phyloP scores from a whole-genome alignment of 2,113 vertebrate genomes.

The Pandion haliaetus region DNA sequence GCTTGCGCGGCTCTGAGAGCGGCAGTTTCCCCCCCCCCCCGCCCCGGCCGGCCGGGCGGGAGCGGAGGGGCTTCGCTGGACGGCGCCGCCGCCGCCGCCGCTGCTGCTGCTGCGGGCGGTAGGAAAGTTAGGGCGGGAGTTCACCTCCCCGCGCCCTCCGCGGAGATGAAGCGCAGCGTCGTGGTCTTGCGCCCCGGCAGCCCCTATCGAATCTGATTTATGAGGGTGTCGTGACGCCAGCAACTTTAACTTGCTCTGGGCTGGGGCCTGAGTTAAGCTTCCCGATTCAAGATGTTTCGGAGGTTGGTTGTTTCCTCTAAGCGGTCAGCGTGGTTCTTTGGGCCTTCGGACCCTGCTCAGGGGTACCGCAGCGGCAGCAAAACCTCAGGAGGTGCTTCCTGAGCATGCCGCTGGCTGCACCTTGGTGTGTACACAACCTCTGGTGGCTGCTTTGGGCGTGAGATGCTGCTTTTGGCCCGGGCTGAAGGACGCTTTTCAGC shows the following conservation, averaged over 20 bases:
- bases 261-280: neutral
- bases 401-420: fast-evolving
- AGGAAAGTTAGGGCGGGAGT: fast-evolving
- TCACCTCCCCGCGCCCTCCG: neutral
- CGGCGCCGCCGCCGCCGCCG: too few species aligned
- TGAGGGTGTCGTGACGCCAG: neutral
- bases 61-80: fast-evolving
- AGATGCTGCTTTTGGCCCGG: neutral
- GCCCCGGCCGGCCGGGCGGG: neutral
- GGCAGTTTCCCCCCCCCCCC: fast-evolving
- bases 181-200: too few species aligned
- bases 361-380: neutral
- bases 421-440: too few species aligned
- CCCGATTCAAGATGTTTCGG: neutral
- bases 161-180: fast-evolving
- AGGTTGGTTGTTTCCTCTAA: neutral
- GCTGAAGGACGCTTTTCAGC: neutral
- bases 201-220: fast-evolving
- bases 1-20: neutral
- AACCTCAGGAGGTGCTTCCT: neutral
- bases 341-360: neutral
- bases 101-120: neutral
- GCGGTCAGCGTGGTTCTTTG: neutral
- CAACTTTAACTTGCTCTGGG: neutral
- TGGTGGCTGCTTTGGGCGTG: neutral